Percentiles rank a stretch among this genome's conserved stretches.
phyloP scores from a whole-genome alignment of 2,113 vertebrate genomes.

The Vireo altiloquus region DNA sequence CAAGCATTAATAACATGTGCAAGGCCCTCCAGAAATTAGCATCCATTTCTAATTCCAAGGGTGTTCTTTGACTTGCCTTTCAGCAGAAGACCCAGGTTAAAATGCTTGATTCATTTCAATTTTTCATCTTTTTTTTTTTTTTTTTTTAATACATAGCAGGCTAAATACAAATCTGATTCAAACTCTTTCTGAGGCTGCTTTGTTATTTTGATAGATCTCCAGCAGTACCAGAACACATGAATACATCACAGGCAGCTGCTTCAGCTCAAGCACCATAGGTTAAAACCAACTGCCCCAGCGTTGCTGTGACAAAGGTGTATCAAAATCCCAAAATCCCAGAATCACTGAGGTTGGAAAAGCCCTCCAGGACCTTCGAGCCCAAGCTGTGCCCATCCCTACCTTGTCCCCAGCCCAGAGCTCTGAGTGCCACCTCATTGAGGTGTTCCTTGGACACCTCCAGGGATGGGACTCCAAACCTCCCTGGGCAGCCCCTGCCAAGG shows the following conservation, averaged over 20 bases:
- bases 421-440: rapidly evolving
- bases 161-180: not conserved
- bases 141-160: not conserved
- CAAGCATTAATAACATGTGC: not conserved
- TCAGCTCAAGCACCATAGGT: not conserved
- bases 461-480: not conserved
- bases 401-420: not conserved
- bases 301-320: not conserved
- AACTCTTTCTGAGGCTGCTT: not conserved
- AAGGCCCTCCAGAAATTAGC: not conserved
- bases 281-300: rapidly evolving
- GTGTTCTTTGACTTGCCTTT: not conserved
- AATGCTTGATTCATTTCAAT: not conserved
- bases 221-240: not conserved
- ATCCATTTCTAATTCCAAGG: not conserved
- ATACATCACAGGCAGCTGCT: not conserved
- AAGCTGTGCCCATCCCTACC: not conserved
- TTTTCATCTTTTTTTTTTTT: no score
- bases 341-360: not conserved
- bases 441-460: not conserved
- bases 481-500: rapidly evolving
- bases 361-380: rapidly evolving
- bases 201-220: not conserved
- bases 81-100: not conserved
- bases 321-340: not conserved